Percentiles rank a stretch among this genome's conserved stretches.
phyloP scores from a whole-genome alignment of 1,140 invertebrate species.

The Latrodectus geometricus region DNA sequence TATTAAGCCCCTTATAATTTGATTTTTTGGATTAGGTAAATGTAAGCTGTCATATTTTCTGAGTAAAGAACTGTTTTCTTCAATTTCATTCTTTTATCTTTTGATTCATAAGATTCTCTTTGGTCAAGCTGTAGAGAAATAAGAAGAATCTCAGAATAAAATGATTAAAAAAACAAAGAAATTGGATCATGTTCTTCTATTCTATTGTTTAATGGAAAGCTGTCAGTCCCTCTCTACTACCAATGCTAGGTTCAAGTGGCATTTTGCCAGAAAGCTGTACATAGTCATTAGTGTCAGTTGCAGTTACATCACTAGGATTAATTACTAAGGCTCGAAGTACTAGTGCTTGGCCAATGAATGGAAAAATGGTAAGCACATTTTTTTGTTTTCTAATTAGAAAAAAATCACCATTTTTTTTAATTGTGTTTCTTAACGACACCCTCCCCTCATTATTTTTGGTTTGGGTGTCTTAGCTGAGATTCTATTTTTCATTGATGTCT shows the following conservation, averaged over 20 bases:
- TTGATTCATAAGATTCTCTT: conserved; percentile 46
- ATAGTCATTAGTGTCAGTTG: conserved; percentile 58
- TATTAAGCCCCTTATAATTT: too few relatives aligned
- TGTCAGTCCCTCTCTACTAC: conserved; percentile 26
- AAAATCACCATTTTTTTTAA: conserved; percentile 29
- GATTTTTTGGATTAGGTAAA: too few relatives aligned
- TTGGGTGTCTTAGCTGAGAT: not conserved
- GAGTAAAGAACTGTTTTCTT: not conserved
- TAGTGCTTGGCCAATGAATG: conserved; percentile 45
- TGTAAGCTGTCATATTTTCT: too few relatives aligned
- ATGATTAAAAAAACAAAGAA: conserved; percentile 36
- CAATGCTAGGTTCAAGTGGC: conserved; percentile 36
- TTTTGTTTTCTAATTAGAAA: conserved; percentile 47
- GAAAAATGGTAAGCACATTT: conserved; percentile 23
- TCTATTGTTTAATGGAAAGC: conserved; percentile 55
- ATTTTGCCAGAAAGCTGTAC: conserved; percentile 52
- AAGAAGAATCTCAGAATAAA: conserved; percentile 32
- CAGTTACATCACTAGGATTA: conserved; percentile 55
- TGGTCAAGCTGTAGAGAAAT: conserved; percentile 17
- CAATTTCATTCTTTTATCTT: conserved; percentile 42
- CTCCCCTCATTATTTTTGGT: not conserved
- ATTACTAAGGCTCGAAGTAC: conserved; percentile 38
- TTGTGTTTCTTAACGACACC: conserved; percentile 17
- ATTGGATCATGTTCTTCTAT: conserved; percentile 50
- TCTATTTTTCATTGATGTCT: not conserved